Percentiles rank a stretch among this genome's conserved stretches.
These are phyloP conservation scores for Drosophila quinaria DNA, from an alignment of 2,888 invertebrate species.

Conservation along the genomic window DNA sequence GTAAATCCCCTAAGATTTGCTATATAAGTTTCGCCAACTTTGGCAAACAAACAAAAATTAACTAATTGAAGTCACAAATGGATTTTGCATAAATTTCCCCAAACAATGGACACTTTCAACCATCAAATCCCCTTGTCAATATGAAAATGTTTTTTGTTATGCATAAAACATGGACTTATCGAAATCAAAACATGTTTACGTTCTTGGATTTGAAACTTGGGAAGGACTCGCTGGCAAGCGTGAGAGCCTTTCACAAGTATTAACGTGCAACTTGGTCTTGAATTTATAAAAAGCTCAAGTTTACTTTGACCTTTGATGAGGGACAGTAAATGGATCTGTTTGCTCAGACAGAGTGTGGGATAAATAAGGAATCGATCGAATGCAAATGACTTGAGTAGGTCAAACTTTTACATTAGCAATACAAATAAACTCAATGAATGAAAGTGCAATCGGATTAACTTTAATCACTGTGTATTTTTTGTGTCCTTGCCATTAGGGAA, in stretches of 20 bases:
- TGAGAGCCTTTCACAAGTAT: constrained; percentile 36
- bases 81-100: constrained; percentile 52
- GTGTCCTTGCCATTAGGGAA: neutral
- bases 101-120: constrained; percentile 14
- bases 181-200: constrained; percentile 69
- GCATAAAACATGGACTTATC: constrained; percentile 66
- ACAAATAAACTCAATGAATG: constrained; percentile 15
- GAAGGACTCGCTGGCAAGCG: constrained; percentile 8
- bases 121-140: constrained; percentile 48
- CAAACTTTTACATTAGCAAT: constrained; percentile 5
- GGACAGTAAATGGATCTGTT: constrained; percentile 8
- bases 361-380: constrained; percentile 23
- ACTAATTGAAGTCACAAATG: constrained; percentile 56
- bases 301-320: constrained; percentile 24
- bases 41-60: constrained; percentile 43
- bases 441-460: constrained; percentile 18
- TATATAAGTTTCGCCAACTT: constrained; percentile 1
- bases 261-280: constrained; percentile 32
- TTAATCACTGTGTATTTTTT: constrained; percentile 8
- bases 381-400: constrained; percentile 12
- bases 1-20: constrained; percentile 17
- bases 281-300: constrained; percentile 41
- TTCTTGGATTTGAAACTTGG: constrained; percentile 30
- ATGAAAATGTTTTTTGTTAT: constrained; percentile 32
- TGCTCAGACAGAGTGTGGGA: neutral